Evolutionary conservation across 2,888 invertebrate genomes (phyloP).

Genomic region (Dicranocentrus wangi): DNA sequence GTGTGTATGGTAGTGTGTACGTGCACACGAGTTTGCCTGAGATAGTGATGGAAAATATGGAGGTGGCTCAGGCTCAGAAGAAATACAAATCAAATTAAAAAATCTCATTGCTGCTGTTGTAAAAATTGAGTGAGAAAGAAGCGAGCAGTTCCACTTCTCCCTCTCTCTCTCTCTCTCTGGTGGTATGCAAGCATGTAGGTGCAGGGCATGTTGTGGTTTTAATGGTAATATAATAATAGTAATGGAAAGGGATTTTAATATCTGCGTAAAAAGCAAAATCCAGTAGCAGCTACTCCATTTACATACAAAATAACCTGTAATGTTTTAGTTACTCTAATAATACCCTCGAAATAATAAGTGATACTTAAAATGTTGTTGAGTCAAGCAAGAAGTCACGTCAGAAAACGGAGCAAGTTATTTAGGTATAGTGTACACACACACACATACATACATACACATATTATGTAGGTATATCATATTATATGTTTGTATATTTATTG

Average conservation of each 20-base stretch:
- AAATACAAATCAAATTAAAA: no score
- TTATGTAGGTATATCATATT: no score
- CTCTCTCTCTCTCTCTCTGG: not conserved
- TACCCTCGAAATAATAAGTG: constrained; percentile 53
- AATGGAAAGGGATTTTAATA: constrained; percentile 1
- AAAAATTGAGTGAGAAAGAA: no score
- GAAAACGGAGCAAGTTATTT: constrained; percentile 44
- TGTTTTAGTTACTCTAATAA: constrained; percentile 61
- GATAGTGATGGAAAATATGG: not conserved
- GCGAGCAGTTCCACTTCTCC: no score
- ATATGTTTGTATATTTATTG: no score
- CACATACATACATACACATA: no score
- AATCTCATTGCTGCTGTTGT: no score
- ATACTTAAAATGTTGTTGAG: constrained; percentile 43
- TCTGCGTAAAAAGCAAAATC: constrained; percentile 55
- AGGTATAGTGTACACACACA: not conserved
- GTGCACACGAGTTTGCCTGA: no score
- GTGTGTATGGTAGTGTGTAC: constrained; percentile 1
- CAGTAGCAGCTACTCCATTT: constrained; percentile 64
- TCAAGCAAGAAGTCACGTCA: constrained; percentile 49
- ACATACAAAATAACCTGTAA: constrained; percentile 62
- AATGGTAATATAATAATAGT: constrained; percentile 40
- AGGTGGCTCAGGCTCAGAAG: no score
- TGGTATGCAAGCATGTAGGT: constrained; percentile 20
- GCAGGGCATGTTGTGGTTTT: constrained; percentile 36